Conservation (phyloP, 2,113 vertebrate species). For the Cavia aperea region DNA sequence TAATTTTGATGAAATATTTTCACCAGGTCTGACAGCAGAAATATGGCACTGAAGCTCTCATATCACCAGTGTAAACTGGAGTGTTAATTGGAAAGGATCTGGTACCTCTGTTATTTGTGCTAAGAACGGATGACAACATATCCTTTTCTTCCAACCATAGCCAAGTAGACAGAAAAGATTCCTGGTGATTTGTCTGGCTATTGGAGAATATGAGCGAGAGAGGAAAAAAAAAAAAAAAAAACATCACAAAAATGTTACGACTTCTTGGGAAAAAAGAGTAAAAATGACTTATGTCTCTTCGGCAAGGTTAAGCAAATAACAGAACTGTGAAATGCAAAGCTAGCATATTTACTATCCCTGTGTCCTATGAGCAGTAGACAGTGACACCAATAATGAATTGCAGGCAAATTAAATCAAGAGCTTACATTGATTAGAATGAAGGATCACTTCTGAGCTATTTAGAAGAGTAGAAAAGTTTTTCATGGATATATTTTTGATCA, state of each 20-base stretch:
- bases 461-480: background rate
- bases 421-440: background rate
- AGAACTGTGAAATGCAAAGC: background rate
- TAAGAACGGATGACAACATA: slow-evolving; percentile 32
- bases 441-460: background rate
- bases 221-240: background rate
- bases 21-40: slow-evolving; percentile 52
- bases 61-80: slow-evolving; percentile 67
- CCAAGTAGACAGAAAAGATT: background rate
- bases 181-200: accelerated
- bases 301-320: slow-evolving; percentile 11
- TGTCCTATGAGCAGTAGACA: background rate
- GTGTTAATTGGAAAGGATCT: slow-evolving; percentile 72
- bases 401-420: background rate
- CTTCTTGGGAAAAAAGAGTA: background rate
- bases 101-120: slow-evolving; percentile 55
- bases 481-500: background rate
- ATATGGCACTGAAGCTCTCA: slow-evolving; percentile 43
- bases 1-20: slow-evolving; percentile 61
- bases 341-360: background rate
- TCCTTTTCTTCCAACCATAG: background rate
- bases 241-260: background rate
- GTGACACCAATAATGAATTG: background rate
- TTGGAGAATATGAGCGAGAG: background rate
- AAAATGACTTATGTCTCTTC: background rate